Conservation (phyloP, 2,888 invertebrate genomes). For the Podabrus alpinus region DNA sequence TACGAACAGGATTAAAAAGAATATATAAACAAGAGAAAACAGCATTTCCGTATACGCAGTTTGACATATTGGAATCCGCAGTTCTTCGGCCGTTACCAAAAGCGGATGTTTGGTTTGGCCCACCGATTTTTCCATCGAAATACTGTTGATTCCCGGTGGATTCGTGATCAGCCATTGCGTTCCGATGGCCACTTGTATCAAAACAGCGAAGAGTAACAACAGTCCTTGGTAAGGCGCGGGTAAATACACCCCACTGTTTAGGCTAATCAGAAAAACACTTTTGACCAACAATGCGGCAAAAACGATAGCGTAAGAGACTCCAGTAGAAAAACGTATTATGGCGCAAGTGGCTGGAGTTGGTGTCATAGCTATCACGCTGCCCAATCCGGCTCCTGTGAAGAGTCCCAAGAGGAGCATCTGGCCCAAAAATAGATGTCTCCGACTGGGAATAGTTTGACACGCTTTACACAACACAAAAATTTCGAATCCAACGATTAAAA, state of each 20-base stretch:
- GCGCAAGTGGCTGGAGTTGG: slow-evolving; percentile 82
- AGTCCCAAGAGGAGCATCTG: slow-evolving; percentile 85
- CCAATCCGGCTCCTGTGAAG: slow-evolving; percentile 79
- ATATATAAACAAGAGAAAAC: slow-evolving; percentile 80
- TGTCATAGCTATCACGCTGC: slow-evolving; percentile 76
- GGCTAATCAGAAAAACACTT: slow-evolving; percentile 89
- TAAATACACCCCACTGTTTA: slow-evolving; percentile 88
- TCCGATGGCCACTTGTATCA: slow-evolving; percentile 86
- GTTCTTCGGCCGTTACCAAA: slow-evolving; percentile 51
- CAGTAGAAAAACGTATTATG: slow-evolving; percentile 79
- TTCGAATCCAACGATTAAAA: slow-evolving; percentile 85
- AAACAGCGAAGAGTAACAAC: slow-evolving; percentile 85
- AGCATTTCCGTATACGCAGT: slow-evolving; percentile 73
- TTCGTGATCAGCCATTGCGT: slow-evolving; percentile 83
- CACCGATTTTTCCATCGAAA: slow-evolving; percentile 51
- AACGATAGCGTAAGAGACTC: slow-evolving; percentile 81
- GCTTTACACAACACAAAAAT: slow-evolving; percentile 86
- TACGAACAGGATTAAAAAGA: slow-evolving; percentile 82
- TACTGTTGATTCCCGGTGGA: slow-evolving; percentile 66
- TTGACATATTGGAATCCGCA: slow-evolving; percentile 62
- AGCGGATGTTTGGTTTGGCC: slow-evolving; percentile 52
- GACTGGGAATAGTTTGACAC: slow-evolving; percentile 79
- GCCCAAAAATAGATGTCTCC: slow-evolving; percentile 84
- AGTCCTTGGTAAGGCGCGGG: slow-evolving; percentile 92
- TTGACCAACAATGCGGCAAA: slow-evolving; percentile 92